These are phyloP conservation scores for Anhinga anhinga DNA, from an alignment of 2,113 vertebrate species.

Conservation along the genomic window DNA sequence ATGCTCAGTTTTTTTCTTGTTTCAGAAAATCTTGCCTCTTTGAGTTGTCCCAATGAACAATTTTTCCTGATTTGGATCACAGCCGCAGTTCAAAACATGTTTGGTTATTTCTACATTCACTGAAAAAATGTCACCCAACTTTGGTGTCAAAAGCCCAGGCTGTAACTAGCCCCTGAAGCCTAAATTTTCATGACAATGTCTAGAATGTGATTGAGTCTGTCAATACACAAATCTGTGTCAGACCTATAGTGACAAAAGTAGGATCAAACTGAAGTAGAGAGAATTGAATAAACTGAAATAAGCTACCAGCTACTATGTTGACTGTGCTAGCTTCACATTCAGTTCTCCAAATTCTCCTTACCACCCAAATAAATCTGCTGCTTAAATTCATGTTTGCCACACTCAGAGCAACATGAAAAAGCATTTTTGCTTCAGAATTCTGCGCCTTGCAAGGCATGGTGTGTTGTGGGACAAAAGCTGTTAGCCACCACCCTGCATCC, in stretches of 20 bases:
- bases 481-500: rapidly evolving
- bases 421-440: neutral
- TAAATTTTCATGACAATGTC: neutral
- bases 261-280: neutral
- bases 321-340: neutral
- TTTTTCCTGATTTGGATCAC: neutral
- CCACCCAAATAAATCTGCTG: neutral
- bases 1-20: neutral
- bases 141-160: neutral
- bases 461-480: neutral
- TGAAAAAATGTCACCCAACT: neutral
- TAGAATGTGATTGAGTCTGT: neutral
- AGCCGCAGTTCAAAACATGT: neutral
- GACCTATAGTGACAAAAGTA: neutral
- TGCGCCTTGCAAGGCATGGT: neutral
- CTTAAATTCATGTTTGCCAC: neutral
- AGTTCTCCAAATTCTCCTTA: neutral
- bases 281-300: rapidly evolving
- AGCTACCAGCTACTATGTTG: neutral
- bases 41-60: neutral
- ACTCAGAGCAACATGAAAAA: neutral
- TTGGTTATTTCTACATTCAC: neutral
- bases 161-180: neutral
- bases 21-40: neutral
- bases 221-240: neutral